Percentiles rank a stretch among this genome's conserved stretches.
Conservation (phyloP, 2,113 vertebrate genomes). For the Elaphurus davidianus region DNA sequence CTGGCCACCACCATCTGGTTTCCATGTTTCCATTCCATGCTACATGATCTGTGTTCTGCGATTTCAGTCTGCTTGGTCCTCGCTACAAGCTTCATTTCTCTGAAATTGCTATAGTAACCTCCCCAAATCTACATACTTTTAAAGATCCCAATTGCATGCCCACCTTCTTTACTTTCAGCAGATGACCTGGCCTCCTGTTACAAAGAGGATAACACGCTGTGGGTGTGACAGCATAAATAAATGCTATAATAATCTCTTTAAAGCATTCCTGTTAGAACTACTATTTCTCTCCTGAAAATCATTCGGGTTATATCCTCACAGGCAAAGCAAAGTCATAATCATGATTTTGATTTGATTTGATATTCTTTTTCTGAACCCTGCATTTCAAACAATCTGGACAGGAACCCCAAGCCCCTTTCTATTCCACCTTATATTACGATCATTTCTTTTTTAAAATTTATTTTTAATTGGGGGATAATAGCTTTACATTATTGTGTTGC, state of each 20-base stretch:
- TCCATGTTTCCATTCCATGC: background rate
- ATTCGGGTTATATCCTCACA: background rate
- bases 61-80: background rate
- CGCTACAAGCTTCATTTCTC: background rate
- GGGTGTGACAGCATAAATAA: background rate
- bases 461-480: background rate
- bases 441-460: background rate
- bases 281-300: background rate
- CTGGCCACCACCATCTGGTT: background rate
- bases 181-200: background rate
- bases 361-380: background rate
- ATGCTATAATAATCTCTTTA: background rate
- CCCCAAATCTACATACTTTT: background rate
- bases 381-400: background rate
- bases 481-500: background rate
- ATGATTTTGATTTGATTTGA: background rate
- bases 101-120: background rate
- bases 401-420: background rate
- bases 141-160: background rate
- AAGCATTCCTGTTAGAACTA: background rate
- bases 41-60: background rate
- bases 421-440: background rate
- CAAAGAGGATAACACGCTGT: background rate
- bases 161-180: background rate
- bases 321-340: background rate